A percentile compares a stretch with the other conserved stretches of the same genome.
Conservation (phyloP, 2,888 invertebrate genomes). For the Habroteleia sp. region DNA sequence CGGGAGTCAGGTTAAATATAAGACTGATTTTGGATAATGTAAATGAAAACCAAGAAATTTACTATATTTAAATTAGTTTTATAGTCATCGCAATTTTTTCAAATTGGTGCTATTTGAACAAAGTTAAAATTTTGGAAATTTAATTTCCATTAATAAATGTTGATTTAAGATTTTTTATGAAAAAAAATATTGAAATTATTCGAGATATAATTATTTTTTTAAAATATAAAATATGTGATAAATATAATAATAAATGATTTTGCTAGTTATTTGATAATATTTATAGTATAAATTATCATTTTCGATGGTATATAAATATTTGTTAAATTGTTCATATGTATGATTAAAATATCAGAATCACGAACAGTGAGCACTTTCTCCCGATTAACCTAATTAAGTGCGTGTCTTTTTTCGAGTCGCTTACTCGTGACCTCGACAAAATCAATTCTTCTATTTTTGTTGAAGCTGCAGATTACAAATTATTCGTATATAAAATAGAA, state of each 20-base stretch:
- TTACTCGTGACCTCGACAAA: constrained; percentile 8
- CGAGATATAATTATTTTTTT: constrained; percentile 5
- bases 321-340: not conserved
- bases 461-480: constrained; percentile 4
- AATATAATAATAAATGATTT: too few species aligned
- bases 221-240: too few species aligned
- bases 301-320: not conserved
- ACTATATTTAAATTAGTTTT: constrained; percentile 14
- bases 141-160: too few species aligned
- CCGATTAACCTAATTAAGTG: constrained; percentile 22
- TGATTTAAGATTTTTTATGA: not conserved
- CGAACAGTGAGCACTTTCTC: constrained; percentile 39
- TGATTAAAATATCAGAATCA: not conserved
- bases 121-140: too few species aligned
- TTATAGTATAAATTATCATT: not conserved
- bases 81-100: constrained; percentile 1
- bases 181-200: not conserved
- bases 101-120: constrained; percentile 32
- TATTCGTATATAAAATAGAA: not conserved
- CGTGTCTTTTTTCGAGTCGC: constrained; percentile 3
- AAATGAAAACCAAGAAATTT: constrained; percentile 13
- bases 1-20: constrained; percentile 7
- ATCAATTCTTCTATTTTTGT: constrained; percentile 9
- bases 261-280: too few species aligned
- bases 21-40: constrained; percentile 31